Conservation (phyloP, 1,140 invertebrate genomes). For the Thaumatotibia leucotreta region DNA sequence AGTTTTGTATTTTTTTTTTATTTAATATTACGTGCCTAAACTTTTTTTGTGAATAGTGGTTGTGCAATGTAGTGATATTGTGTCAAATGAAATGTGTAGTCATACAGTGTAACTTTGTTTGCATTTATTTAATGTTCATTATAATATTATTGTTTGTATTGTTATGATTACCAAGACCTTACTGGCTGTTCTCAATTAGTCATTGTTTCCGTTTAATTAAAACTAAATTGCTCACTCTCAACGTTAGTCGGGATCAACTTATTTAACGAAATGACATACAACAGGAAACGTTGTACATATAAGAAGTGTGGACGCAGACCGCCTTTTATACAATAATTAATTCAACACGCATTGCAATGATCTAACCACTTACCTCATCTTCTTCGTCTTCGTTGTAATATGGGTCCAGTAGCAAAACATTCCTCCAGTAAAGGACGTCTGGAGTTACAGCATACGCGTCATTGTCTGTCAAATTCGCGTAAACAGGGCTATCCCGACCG, state of each 20-base stretch:
- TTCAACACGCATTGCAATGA: slow-evolving; percentile 10
- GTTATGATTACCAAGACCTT: neutral
- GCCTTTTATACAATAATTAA: slow-evolving; percentile 8
- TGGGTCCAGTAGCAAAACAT: slow-evolving; percentile 58
- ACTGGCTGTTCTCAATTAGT: neutral
- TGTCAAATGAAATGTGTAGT: too few species aligned
- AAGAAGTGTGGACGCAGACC: neutral
- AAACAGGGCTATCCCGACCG: slow-evolving; percentile 65
- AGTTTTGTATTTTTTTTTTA: too few species aligned
- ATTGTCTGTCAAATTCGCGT: slow-evolving; percentile 64
- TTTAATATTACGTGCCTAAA: too few species aligned
- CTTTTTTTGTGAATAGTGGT: too few species aligned
- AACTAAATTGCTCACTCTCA: neutral
- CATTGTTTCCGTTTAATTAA: slow-evolving; percentile 13
- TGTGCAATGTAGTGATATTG: too few species aligned
- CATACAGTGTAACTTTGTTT: too few species aligned
- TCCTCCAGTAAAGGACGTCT: slow-evolving; percentile 72
- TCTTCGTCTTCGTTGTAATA: slow-evolving; percentile 74
- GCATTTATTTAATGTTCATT: neutral
- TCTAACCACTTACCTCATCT: slow-evolving; percentile 63
- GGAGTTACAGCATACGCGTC: slow-evolving; percentile 59
- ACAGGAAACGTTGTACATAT: slow-evolving; percentile 11
- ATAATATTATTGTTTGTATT: neutral
- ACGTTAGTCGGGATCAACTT: slow-evolving; percentile 2
- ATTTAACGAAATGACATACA: neutral